Evolutionary conservation across 2,113 vertebrate genomes (phyloP), one percentile per base, ranked within the genome.

Genomic region (Ceyx melanurus): DNA sequence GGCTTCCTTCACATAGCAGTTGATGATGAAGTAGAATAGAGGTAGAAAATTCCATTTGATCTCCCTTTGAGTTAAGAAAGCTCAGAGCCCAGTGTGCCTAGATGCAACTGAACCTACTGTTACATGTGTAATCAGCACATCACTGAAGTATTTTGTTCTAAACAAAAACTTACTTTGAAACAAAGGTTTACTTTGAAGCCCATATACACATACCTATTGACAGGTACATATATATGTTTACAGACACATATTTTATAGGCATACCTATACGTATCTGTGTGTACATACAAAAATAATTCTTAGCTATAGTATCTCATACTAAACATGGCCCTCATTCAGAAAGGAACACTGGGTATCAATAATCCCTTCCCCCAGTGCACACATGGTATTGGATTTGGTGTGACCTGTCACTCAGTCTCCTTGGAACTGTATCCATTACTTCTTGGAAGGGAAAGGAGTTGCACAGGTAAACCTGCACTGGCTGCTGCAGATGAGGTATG

Each of bases 311-410:
- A 12, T n/a, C 62, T 51, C 35, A 29, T 10, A 66, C 51, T 31
- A 48, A 74, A 71, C 28, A 16, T 11, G n/a, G 37, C 28, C 33
- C 18, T 67, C 25, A 23, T 46, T 61, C 58, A n/a, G 45, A 16
- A 42, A 43, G 0, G 1, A 65, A 12, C 51, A 42, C 9, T n/a
- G 33, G 35, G 33, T 2, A 1, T 11, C 73, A 91, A 25, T 35
- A 37, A 29, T 25, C 50, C 54, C 40, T 68, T 56, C 31, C 43
- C 26, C n/a, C 8, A 0, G 2, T 9, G 6, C 1, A 2, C 31
- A 15, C 1, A 4, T 29, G 15, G 12, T 51, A 33, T 10, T 22
- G 43, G 23, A 6, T 14, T 26, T 28, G 40, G 35, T 62, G 56
- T 71, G 46, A n/a, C 46, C 68, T 64, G 75, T 50, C 37, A 16